A percentile compares a stretch with the other conserved stretches of the same genome.
Conservation (phyloP, 2,113 vertebrate species). For the Malurus cyaneus region DNA sequence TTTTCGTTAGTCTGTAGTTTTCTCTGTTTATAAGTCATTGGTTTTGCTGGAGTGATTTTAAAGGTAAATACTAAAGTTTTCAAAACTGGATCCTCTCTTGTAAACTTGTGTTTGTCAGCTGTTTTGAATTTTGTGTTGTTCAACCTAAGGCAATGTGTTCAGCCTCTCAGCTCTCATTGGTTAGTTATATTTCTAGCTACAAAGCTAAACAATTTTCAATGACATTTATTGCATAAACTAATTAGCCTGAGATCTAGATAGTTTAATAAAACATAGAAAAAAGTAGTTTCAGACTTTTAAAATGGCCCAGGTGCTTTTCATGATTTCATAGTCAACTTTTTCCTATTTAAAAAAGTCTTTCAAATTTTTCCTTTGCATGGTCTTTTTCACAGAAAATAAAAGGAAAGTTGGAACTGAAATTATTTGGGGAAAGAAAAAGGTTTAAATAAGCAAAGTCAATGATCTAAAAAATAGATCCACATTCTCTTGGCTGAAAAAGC, state of each 20-base stretch:
- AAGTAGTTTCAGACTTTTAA: neutral
- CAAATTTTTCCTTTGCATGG: neutral
- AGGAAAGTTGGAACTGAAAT: neutral
- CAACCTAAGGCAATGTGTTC: neutral
- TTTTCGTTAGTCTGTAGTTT: neutral
- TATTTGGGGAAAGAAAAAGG: neutral
- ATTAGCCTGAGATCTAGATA: neutral
- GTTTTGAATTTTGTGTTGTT: neutral
- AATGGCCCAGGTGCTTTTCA: neutral
- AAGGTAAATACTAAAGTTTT: neutral
- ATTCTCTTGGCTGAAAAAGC: neutral
- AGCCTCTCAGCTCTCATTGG: neutral
- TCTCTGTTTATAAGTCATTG: neutral
- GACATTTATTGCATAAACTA: neutral
- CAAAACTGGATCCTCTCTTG: neutral
- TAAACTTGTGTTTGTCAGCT: neutral
- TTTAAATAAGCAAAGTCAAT: slow-evolving; percentile 32
- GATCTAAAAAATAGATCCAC: neutral
- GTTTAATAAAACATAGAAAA: neutral
- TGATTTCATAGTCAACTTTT: neutral
- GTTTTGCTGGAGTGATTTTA: neutral
- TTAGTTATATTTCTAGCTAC: neutral
- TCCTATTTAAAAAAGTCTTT: neutral
- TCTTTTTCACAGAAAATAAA: neutral
- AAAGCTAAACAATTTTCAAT: neutral